These are phyloP conservation scores for Netelia melanura DNA, from an alignment of 2,888 invertebrate species.

Conservation along the genomic window DNA sequence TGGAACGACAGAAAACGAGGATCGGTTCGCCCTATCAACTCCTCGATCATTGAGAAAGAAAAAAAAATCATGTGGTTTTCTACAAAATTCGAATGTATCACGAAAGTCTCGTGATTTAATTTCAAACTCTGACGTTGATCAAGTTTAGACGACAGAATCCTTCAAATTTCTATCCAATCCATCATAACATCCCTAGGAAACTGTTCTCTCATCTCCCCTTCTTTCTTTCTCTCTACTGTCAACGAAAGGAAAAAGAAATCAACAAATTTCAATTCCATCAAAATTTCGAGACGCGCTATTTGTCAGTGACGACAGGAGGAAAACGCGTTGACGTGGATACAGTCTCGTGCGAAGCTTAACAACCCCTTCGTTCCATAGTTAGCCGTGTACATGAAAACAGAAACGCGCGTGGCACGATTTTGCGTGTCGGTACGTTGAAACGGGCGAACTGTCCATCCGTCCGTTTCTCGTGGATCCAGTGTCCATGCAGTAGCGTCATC, in stretches of 20 bases:
- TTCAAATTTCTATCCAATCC: no score
- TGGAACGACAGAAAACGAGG: no score
- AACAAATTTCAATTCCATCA: not conserved
- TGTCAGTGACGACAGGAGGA: slow-evolving; percentile 32
- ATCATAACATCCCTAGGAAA: no score
- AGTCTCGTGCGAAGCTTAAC: slow-evolving; percentile 43
- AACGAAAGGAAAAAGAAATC: no score
- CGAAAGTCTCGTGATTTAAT: no score
- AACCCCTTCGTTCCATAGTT: slow-evolving; percentile 10
- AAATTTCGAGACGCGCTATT: slow-evolving; percentile 36
- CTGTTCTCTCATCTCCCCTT: not conserved
- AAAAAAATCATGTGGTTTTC: no score
- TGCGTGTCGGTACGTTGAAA: slow-evolving; percentile 75
- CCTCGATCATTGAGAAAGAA: no score
- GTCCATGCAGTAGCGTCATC: slow-evolving; percentile 55
- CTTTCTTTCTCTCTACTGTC: not conserved
- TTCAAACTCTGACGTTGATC: no score
- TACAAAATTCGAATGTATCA: no score
- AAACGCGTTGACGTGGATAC: slow-evolving; percentile 48
- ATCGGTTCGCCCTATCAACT: no score
- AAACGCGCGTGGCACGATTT: slow-evolving; percentile 83
- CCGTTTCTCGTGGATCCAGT: slow-evolving; percentile 63
- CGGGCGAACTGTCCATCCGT: slow-evolving; percentile 68
- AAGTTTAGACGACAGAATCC: no score
- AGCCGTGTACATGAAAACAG: slow-evolving; percentile 53